Evolutionary conservation across 1,140 invertebrate genomes (phyloP), one percentile per base, ranked within the genome.

Genomic region (Formica exsecta): DNA sequence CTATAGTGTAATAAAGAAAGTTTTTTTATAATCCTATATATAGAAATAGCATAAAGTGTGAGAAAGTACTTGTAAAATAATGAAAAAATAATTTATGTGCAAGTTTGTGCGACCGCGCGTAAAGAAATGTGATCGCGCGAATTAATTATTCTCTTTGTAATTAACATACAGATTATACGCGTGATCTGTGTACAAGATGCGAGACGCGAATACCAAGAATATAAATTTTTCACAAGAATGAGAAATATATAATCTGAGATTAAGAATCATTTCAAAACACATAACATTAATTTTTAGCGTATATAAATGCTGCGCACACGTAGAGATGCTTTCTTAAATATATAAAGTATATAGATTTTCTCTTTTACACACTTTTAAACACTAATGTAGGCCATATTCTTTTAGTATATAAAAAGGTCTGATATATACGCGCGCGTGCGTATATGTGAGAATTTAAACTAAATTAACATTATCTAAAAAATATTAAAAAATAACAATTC

Each of bases 371-470:
- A 22, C 22, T 22, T 86, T 92, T 92, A 91, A 88, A 92, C 87
- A 89, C 89, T 93, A 93, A 89, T 90, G 36, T 93, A 93, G 92
- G 93, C 93, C 92, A 93, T 92, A 88, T 92, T 90, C 62, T 62
- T 83, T 89, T 89, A 87, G 59, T 76, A 75, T 75, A 73, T 88
- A 88, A 85, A 77, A 90, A 90, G 81, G 74, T 86, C 90, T 89
- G 89, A 91, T 80, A 76, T 91, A 90, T 75, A 54, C 32, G 61
- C 64, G 41, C 48, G 16, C 74, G 44, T 25, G 57, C 62, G 48
- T 19, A 9, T 6, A 19, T 51, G 1, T 36, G 5, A 29, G 44
- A 32, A 61, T 74, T 16, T 73, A 61, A 62, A 5, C 0, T 48
- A 7, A 83, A 83, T 1, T 73, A 3, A 57, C 25, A 54, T 68